Percentiles rank a stretch among this genome's conserved stretches.
These are phyloP conservation scores for Drosophila vallismaia DNA, from an alignment of 2,888 invertebrate genomes.

Conservation along the genomic window DNA sequence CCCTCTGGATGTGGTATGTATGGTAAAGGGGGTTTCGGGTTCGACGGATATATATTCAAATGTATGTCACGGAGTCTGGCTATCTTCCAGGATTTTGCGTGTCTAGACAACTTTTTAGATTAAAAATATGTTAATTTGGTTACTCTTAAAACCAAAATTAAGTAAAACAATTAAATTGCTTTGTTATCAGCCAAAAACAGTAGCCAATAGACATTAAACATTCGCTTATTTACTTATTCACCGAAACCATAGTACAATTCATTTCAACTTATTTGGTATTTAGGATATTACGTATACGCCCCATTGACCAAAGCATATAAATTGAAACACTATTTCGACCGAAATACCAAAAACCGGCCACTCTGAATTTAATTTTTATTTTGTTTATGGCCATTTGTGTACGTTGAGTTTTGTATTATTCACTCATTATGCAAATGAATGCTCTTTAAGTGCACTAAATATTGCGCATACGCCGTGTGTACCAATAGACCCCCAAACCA, in stretches of 20 bases:
- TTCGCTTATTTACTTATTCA: conserved; percentile 44
- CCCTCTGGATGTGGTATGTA: conserved; percentile 11
- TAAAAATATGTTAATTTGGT: background rate
- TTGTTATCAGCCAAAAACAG: background rate
- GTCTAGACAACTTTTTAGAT: conserved; percentile 47
- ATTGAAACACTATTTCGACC: conserved; percentile 36
- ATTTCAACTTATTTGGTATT: conserved; percentile 31
- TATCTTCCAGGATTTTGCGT: conserved; percentile 35
- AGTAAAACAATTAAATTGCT: conserved; percentile 3
- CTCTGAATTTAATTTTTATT: background rate
- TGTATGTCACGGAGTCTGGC: conserved; percentile 44
- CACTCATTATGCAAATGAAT: conserved; percentile 50
- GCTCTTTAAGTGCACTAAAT: conserved; percentile 48
- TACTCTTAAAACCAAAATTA: background rate
- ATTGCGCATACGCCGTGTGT: conserved; percentile 41
- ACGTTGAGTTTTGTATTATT: conserved; percentile 14
- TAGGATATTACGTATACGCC: conserved; percentile 32
- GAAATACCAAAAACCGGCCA: conserved; percentile 1
- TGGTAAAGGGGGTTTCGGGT: background rate
- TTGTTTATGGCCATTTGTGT: conserved; percentile 23
- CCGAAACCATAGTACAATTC: conserved; percentile 32
- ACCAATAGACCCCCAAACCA: conserved; percentile 1
- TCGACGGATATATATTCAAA: conserved; percentile 28
- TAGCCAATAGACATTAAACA: conserved; percentile 19
- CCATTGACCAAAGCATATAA: conserved; percentile 37